phyloP scores from a whole-genome alignment of 2,797 vertebrate species.

The Lacerta bilineata region DNA sequence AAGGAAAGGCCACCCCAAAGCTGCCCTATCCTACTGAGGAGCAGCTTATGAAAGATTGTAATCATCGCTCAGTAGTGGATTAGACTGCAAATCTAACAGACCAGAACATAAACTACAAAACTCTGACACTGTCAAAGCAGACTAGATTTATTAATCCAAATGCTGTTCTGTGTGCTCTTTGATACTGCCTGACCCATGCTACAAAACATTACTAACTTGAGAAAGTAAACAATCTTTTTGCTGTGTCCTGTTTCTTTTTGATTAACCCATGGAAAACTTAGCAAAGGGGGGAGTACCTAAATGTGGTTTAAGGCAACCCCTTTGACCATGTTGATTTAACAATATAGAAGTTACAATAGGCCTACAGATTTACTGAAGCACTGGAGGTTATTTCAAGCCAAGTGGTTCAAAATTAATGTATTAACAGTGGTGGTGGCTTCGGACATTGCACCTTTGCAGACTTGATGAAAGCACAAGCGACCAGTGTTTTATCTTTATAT shows the following conservation, averaged over 20 bases:
- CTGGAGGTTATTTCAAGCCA: too few relatives aligned
- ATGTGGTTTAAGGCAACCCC: not conserved
- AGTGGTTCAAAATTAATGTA: not conserved
- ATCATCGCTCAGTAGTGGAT: slow-evolving; percentile 24
- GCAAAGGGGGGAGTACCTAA: not conserved
- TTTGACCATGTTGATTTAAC: not conserved
- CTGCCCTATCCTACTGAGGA: slow-evolving; percentile 9
- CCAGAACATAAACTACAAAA: not conserved
- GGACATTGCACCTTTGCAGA: not conserved
- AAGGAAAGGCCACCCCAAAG: not conserved
- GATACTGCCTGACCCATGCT: slow-evolving; percentile 11
- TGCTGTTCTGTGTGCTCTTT: not conserved
- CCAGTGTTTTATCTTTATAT: not conserved
- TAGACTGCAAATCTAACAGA: slow-evolving; percentile 24
- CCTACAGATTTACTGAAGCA: rapidly evolving
- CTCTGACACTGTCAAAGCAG: not conserved
- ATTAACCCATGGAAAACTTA: not conserved
- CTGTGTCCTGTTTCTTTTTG: not conserved
- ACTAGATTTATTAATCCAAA: slow-evolving; percentile 26
- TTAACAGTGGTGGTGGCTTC: not conserved
- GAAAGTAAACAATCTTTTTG: not conserved
- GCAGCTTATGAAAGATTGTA: not conserved
- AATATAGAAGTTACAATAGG: not conserved
- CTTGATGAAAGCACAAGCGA: not conserved
- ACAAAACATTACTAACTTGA: not conserved